phyloP scores from a whole-genome alignment of 2,113 vertebrate genomes.

The Crocuta crocuta region DNA sequence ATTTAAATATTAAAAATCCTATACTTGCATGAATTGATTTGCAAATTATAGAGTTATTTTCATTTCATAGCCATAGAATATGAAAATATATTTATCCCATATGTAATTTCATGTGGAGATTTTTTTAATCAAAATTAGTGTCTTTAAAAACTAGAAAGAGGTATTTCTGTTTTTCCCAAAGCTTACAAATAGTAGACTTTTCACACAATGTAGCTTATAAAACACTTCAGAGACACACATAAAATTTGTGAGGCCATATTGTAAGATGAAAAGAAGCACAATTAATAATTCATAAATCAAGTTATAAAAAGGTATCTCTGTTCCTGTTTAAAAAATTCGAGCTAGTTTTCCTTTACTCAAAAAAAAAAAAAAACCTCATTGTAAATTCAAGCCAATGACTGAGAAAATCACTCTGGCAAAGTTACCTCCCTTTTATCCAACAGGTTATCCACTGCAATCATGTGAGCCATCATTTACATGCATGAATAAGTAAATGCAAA shows the following conservation, averaged over 20 bases:
- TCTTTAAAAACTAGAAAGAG: background rate
- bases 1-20: background rate
- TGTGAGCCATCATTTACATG: background rate
- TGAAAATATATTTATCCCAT: background rate
- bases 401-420: background rate
- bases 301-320: background rate
- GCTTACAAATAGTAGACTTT: background rate
- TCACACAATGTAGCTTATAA: background rate
- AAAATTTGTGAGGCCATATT: background rate
- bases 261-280: conserved; percentile 27
- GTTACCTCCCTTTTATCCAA: background rate
- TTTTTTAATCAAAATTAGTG: background rate
- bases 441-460: background rate
- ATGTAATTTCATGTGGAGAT: background rate
- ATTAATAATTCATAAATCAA: conserved; percentile 3
- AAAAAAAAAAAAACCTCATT: background rate
- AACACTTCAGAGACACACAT: background rate
- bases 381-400: conserved; percentile 6
- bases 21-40: background rate
- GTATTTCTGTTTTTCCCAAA: conserved; percentile 47
- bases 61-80: background rate
- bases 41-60: background rate
- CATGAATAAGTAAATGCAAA: background rate
- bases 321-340: conserved; percentile 5
- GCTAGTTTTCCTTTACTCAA: background rate